A percentile compares a stretch with the other conserved stretches of the same genome.
Evolutionary conservation across 2,113 vertebrate species (phyloP).

Genomic region (Strigops habroptila): DNA sequence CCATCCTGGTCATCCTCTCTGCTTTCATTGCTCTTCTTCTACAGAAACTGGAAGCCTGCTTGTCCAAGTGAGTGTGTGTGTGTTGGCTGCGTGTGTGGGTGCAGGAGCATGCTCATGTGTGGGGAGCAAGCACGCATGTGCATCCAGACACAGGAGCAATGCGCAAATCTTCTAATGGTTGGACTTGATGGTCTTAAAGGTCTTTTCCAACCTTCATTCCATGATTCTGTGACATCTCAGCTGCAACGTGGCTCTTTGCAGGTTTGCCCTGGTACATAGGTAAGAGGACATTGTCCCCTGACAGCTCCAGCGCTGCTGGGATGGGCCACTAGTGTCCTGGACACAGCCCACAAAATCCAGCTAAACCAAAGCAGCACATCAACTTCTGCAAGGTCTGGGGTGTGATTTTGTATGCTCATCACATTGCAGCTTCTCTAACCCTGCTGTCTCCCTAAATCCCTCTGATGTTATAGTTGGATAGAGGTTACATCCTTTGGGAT

Average conservation of each 20-base stretch:
- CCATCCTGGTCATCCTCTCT: background rate
- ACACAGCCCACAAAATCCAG: accelerated
- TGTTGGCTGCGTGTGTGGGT: accelerated
- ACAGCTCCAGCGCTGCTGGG: background rate
- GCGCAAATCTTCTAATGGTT: background rate
- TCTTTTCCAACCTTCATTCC: background rate
- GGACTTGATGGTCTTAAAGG: background rate
- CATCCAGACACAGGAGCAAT: accelerated
- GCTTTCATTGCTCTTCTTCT: background rate
- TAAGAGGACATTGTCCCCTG: accelerated
- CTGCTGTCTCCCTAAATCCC: background rate
- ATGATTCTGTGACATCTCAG: background rate
- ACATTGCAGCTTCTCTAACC: background rate
- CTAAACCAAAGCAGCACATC: background rate
- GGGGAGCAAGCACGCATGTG: accelerated
- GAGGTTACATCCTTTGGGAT: conserved; percentile 12
- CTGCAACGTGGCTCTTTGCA: accelerated
- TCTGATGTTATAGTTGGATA: background rate
- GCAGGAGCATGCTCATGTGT: accelerated
- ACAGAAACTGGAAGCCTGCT: background rate
- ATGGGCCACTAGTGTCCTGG: accelerated
- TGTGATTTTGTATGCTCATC: background rate
- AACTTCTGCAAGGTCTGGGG: background rate
- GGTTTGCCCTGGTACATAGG: background rate
- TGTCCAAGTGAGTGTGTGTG: accelerated